A percentile compares a stretch with the other conserved stretches of the same genome.
These are phyloP conservation scores for Sycophila sp. DNA, from an alignment of 1,140 invertebrate genomes.

Conservation along the genomic window DNA sequence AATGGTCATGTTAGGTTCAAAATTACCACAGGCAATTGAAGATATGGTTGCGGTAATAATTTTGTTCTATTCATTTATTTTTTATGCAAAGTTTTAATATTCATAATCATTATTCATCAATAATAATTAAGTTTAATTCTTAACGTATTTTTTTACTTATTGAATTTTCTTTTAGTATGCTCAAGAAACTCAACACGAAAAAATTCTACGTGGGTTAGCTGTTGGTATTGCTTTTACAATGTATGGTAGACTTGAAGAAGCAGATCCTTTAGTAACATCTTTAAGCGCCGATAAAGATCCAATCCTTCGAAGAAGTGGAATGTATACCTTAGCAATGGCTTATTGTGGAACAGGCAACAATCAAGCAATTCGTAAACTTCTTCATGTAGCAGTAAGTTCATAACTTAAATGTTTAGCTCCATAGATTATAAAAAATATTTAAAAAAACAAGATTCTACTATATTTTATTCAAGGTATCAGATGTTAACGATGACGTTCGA, in stretches of 20 bases:
- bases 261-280: conserved; percentile 91
- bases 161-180: conserved; percentile 70
- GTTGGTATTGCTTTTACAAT: conserved; percentile 96
- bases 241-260: conserved; percentile 96
- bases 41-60: conserved; percentile 89
- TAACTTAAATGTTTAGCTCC: too few species aligned
- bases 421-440: too few species aligned
- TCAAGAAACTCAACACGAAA: conserved; percentile 97
- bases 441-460: not conserved
- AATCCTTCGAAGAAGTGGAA: conserved; percentile 89
- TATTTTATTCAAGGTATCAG: conserved; percentile 74
- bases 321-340: conserved; percentile 98
- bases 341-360: conserved; percentile 99
- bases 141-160: not conserved
- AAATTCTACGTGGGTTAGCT: conserved; percentile 94
- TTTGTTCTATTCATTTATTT: too few species aligned
- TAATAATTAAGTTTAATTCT: not conserved
- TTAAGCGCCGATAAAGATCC: conserved; percentile 89
- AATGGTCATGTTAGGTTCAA: conserved; percentile 97
- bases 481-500: conserved; percentile 98
- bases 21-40: conserved; percentile 86
- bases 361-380: conserved; percentile 91
- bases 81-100: conserved; percentile 4
- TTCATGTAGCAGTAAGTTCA: conserved; percentile 90
- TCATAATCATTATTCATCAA: not conserved